Base-by-base conservation (phyloP, 2,113 vertebrate genomes). In the Tychaedon coryphoeus region DNA sequence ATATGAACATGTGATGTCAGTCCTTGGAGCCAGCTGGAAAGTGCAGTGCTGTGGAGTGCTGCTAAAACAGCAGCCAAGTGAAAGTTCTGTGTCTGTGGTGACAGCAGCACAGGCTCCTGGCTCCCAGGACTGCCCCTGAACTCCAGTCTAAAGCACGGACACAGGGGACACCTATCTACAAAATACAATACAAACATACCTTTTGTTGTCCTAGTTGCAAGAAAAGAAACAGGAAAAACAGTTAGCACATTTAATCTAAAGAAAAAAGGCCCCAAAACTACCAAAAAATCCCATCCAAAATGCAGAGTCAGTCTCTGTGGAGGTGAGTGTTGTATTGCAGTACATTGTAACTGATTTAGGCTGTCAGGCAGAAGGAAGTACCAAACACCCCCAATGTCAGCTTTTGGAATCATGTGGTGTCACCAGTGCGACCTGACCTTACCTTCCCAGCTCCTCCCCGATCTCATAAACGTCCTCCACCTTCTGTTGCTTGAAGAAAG, bases 401-500 rank as follows among this genome's bases (percentile, higher is more conserved):
- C 54, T 83, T 57, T 42, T 53, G 40, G 5, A 80, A 31, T 9
- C 36, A 10, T 1, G 8, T 43, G 42, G 12, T 50, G 5, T 33
- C 54, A 79, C 15, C 47, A 31, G 14, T 4, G 36, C 6, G 15
- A 51, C 15, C 50, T 2, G 6, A 43, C 89, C 98, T 98, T 95
- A 99, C 99, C 99, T 99, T 90, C 99, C 99, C 33, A 99, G 98
- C 58, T 98, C 98, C 95, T 99, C 98, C 60, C 98, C 98, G 15
- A 99, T 98, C 95, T 99, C 99, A 9, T 99, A 99, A 89, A 99
- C 96, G 4, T 99, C 99, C 64, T 99, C 99, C 92, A 99, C 98
- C 94, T 98, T 98, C 97, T 99, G 98, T 92, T 99, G 99, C 90
- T 99, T 99, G 97, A 99, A 99, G 34, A 98, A 96, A 78, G 98